Conservation (phyloP, 2,113 vertebrate genomes). For the Sapayoa aenigma region DNA sequence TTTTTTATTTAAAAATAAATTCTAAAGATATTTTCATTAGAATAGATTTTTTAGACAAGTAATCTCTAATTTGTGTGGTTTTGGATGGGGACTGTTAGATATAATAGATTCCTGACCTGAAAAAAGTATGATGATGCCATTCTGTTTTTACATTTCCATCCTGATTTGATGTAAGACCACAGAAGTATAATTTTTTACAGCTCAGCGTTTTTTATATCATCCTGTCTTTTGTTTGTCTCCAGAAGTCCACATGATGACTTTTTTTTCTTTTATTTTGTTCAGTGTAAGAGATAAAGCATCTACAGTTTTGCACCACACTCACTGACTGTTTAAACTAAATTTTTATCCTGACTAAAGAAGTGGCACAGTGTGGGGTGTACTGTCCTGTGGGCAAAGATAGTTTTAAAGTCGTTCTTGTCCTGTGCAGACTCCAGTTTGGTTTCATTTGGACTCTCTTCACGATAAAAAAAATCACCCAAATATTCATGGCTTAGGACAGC, state of each 20-base stretch:
- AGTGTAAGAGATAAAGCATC: neutral
- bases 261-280: neutral
- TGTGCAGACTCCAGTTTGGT: neutral
- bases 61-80: neutral
- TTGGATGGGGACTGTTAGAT: neutral
- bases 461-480: neutral
- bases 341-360: neutral
- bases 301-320: neutral
- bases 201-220: neutral
- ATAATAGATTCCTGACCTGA: neutral
- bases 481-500: neutral
- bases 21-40: neutral
- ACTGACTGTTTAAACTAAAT: neutral
- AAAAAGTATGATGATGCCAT: neutral
- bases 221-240: neutral
- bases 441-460: neutral
- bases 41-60: neutral
- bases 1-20: neutral
- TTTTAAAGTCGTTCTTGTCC: neutral
- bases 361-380: neutral
- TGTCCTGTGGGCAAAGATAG: slow-evolving; percentile 37
- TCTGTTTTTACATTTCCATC: neutral
- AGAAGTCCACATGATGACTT: fast-evolving
- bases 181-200: neutral
- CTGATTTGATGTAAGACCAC: neutral